A percentile compares a stretch with the other conserved stretches of the same genome.
Conservation (phyloP, 2,797 vertebrate species). For the Artibeus lituratus region DNA sequence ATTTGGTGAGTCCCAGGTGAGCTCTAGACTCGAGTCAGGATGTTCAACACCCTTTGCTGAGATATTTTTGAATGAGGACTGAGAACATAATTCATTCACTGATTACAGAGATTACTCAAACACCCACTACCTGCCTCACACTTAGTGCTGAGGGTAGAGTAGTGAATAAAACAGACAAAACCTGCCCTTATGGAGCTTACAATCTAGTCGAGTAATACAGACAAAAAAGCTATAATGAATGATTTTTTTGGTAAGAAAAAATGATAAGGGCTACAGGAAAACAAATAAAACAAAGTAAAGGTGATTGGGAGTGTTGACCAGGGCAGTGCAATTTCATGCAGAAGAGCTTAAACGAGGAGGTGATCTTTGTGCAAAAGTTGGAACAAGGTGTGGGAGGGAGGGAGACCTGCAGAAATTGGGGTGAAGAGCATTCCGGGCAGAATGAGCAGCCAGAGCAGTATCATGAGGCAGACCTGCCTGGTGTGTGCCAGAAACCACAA, state of each 20-base stretch:
- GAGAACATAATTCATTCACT: neutral
- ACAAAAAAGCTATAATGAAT: neutral
- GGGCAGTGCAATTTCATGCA: neutral
- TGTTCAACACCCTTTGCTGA: neutral
- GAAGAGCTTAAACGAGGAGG: neutral
- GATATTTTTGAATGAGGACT: neutral
- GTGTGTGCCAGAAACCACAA: neutral
- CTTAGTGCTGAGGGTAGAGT: neutral
- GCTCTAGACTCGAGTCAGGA: neutral
- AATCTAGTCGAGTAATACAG: neutral
- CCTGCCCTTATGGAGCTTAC: neutral
- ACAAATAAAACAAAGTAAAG: neutral
- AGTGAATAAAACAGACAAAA: neutral
- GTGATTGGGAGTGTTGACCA: neutral
- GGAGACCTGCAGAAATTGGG: neutral
- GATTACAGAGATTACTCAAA: neutral
- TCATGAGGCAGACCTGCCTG: neutral
- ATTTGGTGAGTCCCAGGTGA: accelerated
- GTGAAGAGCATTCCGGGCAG: neutral
- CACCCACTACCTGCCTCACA: neutral
- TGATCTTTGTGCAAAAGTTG: neutral
- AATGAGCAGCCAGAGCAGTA: neutral
- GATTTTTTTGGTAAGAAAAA: neutral
- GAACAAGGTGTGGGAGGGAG: neutral
- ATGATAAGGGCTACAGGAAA: neutral